Conservation (phyloP, 2,113 vertebrate genomes). For the Heloderma charlesbogerti region DNA sequence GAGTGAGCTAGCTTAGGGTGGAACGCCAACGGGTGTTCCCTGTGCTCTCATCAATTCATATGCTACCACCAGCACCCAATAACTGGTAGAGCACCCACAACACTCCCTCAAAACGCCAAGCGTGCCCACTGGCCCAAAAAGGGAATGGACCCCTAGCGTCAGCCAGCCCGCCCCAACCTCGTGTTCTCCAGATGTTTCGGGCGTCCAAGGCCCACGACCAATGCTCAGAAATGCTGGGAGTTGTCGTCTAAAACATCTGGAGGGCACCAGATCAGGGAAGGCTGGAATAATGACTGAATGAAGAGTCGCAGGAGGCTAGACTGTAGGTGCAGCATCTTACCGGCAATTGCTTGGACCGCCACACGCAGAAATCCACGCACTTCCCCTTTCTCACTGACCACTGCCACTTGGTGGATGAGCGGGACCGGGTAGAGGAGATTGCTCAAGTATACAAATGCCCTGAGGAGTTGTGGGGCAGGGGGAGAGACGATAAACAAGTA, state of each 20-base stretch:
- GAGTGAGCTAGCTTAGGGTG: too few relatives aligned
- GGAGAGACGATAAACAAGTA: constrained; percentile 44
- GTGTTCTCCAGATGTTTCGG: too few relatives aligned
- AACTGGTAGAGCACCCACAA: too few relatives aligned
- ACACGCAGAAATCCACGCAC: constrained; percentile 96
- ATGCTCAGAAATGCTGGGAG: neutral
- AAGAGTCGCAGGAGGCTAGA: neutral
- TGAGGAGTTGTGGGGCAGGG: constrained; percentile 56
- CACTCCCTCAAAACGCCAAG: too few relatives aligned
- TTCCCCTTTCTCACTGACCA: constrained; percentile 97
- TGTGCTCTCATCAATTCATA: too few relatives aligned
- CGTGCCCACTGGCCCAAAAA: too few relatives aligned
- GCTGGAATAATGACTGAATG: neutral
- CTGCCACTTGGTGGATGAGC: constrained; percentile 93
- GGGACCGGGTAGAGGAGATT: constrained; percentile 97
- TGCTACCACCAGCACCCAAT: too few relatives aligned
- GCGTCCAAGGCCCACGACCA: too few relatives aligned
- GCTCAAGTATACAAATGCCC: constrained; percentile 98
- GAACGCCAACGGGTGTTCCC: too few relatives aligned
- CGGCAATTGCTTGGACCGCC: constrained; percentile 96
- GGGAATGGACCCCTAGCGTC: too few relatives aligned
- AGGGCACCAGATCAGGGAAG: neutral
- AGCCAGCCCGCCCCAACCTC: too few relatives aligned
- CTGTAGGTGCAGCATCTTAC: constrained; percentile 66
- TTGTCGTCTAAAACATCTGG: neutral